phyloP scores from a whole-genome alignment of 2,797 vertebrate genomes.

The Poeciliopsis presidionis region DNA sequence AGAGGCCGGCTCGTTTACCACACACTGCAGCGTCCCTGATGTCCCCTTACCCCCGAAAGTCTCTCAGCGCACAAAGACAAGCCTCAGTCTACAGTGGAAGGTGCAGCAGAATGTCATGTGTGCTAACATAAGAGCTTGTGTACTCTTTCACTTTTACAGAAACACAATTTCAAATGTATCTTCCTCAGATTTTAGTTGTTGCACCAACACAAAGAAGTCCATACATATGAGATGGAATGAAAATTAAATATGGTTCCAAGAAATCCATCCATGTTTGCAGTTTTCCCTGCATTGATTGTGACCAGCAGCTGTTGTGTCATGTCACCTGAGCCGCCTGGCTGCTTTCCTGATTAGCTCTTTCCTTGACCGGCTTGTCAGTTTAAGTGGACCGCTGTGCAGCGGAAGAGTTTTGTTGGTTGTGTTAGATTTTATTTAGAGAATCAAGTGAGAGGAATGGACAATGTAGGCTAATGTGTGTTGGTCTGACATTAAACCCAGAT shows the following conservation, averaged over 20 bases:
- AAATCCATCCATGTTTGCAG: neutral
- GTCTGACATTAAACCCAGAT: neutral
- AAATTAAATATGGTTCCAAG: neutral
- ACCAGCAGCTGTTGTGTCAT: slow-evolving; percentile 1
- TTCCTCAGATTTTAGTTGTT: neutral
- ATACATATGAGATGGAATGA: neutral
- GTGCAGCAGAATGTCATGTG: slow-evolving; percentile 68
- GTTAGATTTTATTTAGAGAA: neutral
- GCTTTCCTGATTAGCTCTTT: neutral
- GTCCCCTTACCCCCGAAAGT: slow-evolving; percentile 90
- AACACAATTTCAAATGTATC: neutral
- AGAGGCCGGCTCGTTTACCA: slow-evolving; percentile 91
- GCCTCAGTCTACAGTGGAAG: slow-evolving; percentile 96
- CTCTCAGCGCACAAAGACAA: slow-evolving; percentile 92
- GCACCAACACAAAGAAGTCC: neutral
- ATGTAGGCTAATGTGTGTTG: neutral
- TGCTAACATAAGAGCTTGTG: neutral
- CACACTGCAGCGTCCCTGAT: slow-evolving; percentile 92
- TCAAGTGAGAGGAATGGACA: neutral
- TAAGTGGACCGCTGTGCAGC: neutral
- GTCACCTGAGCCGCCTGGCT: neutral
- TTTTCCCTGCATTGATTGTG: neutral
- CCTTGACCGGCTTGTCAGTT: neutral
- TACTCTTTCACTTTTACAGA: neutral
- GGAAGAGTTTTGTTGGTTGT: neutral